Conservation (phyloP, 2,797 vertebrate species). For the Eremophila alpestris region DNA sequence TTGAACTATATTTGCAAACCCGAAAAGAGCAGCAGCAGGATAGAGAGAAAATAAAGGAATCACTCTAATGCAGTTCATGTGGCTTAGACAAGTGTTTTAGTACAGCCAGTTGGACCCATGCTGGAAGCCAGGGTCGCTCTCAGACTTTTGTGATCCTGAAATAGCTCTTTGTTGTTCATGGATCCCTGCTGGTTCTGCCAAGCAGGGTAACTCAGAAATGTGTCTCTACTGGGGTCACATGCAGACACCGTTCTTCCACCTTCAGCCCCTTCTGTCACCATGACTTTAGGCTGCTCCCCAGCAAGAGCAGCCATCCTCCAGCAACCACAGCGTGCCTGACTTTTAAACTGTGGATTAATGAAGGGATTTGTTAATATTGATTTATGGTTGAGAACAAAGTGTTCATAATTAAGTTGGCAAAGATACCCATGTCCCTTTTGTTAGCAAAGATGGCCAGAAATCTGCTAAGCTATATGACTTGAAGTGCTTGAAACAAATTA, state of each 20-base stretch:
- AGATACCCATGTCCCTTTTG: neutral
- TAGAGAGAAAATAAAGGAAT: neutral
- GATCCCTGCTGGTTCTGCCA: neutral
- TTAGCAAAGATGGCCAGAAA: neutral
- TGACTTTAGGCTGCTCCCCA: neutral
- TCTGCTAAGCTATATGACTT: neutral
- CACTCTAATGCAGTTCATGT: neutral
- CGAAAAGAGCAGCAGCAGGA: neutral
- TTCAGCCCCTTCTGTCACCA: neutral
- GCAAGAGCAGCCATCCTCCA: neutral
- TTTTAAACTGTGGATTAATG: neutral
- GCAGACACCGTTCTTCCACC: rapidly evolving
- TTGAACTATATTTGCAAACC: neutral
- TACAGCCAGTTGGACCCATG: neutral
- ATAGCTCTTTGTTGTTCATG: neutral
- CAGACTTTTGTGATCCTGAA: neutral
- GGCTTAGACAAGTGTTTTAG: neutral
- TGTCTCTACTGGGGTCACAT: neutral
- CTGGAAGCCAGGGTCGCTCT: neutral
- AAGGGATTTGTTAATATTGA: neutral
- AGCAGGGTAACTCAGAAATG: neutral
- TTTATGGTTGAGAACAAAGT: neutral
- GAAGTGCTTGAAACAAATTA: neutral
- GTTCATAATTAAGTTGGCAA: rapidly evolving
- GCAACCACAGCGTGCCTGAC: rapidly evolving